A percentile compares a stretch with the other conserved stretches of the same genome.
phyloP scores from a whole-genome alignment of 2,113 vertebrate genomes.

The Pampusana beccarii region DNA sequence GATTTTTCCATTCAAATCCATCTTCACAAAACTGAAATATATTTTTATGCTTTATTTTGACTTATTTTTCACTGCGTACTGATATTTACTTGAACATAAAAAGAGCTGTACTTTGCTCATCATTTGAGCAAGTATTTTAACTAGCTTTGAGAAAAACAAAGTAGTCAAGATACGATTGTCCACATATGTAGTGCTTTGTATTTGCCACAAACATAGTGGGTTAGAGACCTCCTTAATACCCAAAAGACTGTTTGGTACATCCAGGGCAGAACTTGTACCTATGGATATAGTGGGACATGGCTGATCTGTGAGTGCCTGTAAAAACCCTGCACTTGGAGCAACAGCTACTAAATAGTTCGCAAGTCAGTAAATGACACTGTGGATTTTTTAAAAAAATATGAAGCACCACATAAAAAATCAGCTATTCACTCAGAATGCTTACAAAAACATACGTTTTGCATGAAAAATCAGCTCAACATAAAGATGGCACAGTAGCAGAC shows the following conservation, averaged over 20 bases:
- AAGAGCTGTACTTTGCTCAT: neutral
- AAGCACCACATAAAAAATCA: neutral
- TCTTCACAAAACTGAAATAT: neutral
- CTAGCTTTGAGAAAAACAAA: neutral
- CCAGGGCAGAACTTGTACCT: neutral
- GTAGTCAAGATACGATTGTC: neutral
- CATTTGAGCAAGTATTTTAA: neutral
- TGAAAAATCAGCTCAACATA: neutral
- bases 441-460: neutral
- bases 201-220: neutral
- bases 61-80: neutral
- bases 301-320: neutral
- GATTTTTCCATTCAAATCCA: neutral
- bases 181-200: accelerated
- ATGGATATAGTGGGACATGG: neutral
- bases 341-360: neutral
- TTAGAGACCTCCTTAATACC: neutral
- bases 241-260: neutral
- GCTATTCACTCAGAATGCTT: neutral
- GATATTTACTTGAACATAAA: neutral
- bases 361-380: neutral
- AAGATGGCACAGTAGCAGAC: neutral
- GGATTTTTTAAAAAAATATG: neutral
- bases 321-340: neutral
- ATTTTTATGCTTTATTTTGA: neutral